phyloP scores from a whole-genome alignment of 2,797 vertebrate genomes.

The Okamejei kenojei region DNA sequence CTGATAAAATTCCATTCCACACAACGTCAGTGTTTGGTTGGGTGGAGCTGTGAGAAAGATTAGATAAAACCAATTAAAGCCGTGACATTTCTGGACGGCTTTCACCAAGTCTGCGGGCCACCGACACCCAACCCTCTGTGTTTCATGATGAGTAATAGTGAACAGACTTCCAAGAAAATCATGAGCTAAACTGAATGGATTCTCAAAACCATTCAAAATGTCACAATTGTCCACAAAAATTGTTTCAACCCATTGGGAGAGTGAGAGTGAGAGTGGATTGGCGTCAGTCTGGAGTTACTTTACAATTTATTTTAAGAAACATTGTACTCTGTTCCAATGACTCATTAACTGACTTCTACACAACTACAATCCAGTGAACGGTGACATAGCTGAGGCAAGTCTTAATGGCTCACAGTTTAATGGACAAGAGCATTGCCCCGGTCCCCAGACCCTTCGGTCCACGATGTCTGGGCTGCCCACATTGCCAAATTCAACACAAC shows the following conservation, averaged over 20 bases:
- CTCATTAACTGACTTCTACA: no score
- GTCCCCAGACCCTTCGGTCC: no score
- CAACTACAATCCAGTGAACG: no score
- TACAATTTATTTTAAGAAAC: neutral
- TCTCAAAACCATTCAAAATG: neutral
- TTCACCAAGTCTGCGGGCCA: neutral
- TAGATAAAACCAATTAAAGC: neutral
- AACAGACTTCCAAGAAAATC: neutral
- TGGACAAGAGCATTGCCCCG: neutral
- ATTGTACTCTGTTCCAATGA: neutral
- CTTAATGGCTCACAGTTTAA: neutral
- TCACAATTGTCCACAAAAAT: neutral
- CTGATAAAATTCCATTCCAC: neutral
- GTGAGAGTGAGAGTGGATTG: neutral
- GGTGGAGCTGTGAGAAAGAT: neutral
- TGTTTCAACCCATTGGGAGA: neutral
- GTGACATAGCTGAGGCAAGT: no score
- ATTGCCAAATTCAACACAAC: no score
- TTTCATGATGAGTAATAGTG: neutral
- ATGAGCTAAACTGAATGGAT: neutral
- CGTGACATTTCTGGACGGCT: neutral
- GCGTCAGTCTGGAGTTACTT: neutral
- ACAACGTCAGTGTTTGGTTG: neutral
- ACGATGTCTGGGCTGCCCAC: no score
- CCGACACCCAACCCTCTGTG: neutral